Conservation (phyloP, 1,140 invertebrate genomes). For the Drosophila tsacasi region DNA sequence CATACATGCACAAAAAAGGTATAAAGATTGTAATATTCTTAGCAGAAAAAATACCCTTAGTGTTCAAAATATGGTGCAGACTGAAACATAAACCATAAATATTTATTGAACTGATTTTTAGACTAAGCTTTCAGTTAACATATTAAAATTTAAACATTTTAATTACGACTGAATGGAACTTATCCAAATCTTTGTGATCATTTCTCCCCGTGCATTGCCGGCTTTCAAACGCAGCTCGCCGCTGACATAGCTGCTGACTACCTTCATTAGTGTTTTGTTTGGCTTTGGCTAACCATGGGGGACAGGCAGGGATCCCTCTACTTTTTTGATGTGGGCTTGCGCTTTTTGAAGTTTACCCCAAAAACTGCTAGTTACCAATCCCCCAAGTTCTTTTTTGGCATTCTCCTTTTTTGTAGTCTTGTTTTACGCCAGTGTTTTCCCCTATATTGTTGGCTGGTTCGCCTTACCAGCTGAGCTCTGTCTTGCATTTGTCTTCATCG, state of each 20-base stretch:
- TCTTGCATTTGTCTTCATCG: slow-evolving; percentile 83
- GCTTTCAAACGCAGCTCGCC: slow-evolving; percentile 51
- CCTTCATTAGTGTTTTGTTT: slow-evolving; percentile 84
- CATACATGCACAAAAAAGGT: accelerated
- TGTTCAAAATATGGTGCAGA: neutral
- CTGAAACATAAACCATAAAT: neutral
- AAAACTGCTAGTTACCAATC: slow-evolving; percentile 52
- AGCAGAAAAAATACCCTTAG: neutral
- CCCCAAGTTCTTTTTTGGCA: slow-evolving; percentile 19
- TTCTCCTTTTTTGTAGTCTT: slow-evolving; percentile 16
- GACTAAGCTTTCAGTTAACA: neutral
- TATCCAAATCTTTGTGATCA: neutral
- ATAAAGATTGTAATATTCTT: neutral
- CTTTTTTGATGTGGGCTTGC: slow-evolving; percentile 53
- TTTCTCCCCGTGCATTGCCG: slow-evolving; percentile 20
- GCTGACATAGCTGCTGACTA: slow-evolving; percentile 61
- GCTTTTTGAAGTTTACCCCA: slow-evolving; percentile 68
- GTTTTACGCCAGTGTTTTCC: slow-evolving; percentile 18
- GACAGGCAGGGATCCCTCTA: slow-evolving; percentile 44
- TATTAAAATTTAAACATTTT: neutral
- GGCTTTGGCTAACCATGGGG: slow-evolving; percentile 73
- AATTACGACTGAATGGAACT: neutral
- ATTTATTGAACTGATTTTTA: too few species aligned
- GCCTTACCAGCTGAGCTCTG: slow-evolving; percentile 41
- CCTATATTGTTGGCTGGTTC: slow-evolving; percentile 31